Evolutionary conservation across 2,797 vertebrate species (phyloP).

Genomic region (Hypotaenidia philippensis): DNA sequence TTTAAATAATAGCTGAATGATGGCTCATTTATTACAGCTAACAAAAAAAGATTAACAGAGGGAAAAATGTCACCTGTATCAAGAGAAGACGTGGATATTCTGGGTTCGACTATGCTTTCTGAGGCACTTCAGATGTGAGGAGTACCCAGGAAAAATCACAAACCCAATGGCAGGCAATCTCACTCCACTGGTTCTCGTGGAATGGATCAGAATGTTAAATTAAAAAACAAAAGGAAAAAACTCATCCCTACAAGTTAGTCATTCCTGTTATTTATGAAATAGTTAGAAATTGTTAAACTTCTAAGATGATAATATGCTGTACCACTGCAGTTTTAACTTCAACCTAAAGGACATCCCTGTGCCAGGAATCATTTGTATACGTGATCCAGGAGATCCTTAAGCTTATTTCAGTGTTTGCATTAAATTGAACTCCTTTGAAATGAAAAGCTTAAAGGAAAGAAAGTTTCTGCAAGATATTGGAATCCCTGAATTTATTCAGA

Average conservation of each 20-base stretch:
- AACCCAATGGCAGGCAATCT: not conserved
- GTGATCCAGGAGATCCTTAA: conserved; percentile 17
- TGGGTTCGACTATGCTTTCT: not conserved
- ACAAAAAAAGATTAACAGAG: not conserved
- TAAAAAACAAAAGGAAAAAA: not conserved
- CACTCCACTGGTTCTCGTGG: not conserved
- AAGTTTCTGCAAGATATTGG: conserved; percentile 11
- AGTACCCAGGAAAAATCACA: not conserved
- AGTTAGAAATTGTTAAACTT: not conserved
- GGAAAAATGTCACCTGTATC: not conserved
- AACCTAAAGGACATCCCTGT: not conserved
- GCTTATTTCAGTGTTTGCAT: conserved; percentile 42
- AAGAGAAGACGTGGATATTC: not conserved
- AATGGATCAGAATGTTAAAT: not conserved
- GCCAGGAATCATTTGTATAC: not conserved
- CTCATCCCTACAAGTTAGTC: not conserved
- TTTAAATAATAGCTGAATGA: not conserved
- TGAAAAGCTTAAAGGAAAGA: conserved; percentile 36
- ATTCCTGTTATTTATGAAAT: not conserved
- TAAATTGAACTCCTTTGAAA: conserved; percentile 30
- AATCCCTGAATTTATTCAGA: conserved; percentile 36
- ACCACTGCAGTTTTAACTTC: not conserved
- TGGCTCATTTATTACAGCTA: not conserved
- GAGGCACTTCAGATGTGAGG: not conserved
- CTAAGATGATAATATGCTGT: not conserved